These are phyloP conservation scores for Orientallactaga sibirica DNA, from an alignment of 2,797 vertebrate genomes.

Conservation along the genomic window DNA sequence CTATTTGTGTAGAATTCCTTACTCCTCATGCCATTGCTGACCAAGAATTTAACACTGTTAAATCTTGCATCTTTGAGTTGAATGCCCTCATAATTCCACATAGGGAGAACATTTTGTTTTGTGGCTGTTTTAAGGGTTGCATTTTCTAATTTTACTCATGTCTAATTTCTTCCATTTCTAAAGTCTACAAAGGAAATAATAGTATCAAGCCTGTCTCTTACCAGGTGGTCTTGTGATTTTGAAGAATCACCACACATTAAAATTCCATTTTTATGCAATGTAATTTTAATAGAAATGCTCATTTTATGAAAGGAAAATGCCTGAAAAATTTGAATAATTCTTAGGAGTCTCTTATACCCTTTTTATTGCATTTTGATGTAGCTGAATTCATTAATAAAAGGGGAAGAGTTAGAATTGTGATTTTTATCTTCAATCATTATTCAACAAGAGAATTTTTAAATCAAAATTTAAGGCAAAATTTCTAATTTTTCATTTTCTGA, in stretches of 20 bases:
- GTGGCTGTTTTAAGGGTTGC: conserved; percentile 3
- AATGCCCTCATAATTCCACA: not conserved
- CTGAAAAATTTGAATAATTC: conserved; percentile 70
- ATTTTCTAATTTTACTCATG: conserved; percentile 60
- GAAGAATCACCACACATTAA: conserved; percentile 70
- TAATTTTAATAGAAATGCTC: conserved; percentile 77
- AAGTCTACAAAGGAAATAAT: conserved; percentile 16
- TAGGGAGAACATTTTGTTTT: conserved; percentile 10
- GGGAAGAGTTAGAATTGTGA: conserved; percentile 42
- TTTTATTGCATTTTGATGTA: conserved; percentile 73
- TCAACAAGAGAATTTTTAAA: conserved; percentile 69
- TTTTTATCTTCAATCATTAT: conserved; percentile 57
- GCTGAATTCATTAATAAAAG: conserved; percentile 73
- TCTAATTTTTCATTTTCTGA: conserved; percentile 57
- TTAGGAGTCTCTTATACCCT: conserved; percentile 62
- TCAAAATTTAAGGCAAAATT: conserved; percentile 70
- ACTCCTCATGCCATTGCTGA: not conserved
- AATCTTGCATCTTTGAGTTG: not conserved
- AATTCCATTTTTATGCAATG: conserved; percentile 75
- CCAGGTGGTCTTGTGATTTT: conserved; percentile 67
- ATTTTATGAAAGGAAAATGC: conserved; percentile 73
- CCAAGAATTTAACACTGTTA: not conserved
- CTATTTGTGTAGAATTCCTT: not conserved
- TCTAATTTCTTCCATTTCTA: conserved; percentile 62
- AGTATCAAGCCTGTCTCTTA: conserved; percentile 54